Evolutionary conservation across 2,113 vertebrate genomes (phyloP), one percentile per base, ranked within the genome.

Genomic region (Poeciliopsis turrubarensis): DNA sequence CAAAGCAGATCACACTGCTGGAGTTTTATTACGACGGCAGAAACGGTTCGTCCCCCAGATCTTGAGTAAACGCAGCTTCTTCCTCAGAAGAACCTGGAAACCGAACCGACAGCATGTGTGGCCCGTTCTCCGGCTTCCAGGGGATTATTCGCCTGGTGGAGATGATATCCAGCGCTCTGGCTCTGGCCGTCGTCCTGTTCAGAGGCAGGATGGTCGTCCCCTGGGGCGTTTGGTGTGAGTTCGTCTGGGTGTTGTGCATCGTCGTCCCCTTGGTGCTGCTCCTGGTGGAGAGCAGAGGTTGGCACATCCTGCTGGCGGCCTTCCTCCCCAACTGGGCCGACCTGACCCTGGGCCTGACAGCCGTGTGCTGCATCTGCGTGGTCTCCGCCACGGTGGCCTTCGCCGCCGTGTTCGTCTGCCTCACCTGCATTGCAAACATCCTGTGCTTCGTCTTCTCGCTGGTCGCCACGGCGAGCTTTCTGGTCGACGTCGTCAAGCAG

Each of bases 241-340:
- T 95, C 26, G 92, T 91, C 0, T 96, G 95, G 95, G 89, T 92
- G 64, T 92, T 95, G 74, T 94, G 94, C 75, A 89, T 95, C 5
- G 0, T 26, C 0, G 31, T 96, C 30, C 90, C 94, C 0, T 5
- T 94, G 70, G 75, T 93, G 27, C 82, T 96, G 47, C 32, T 25
- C 0, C 31, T 87, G 27, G 0, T 88, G 19, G 85, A 90, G 72
- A 44, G 7, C 57, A 70, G 1, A 3, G n/a, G 3, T 17, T 31
- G 10, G 61, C n/a, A 80, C 60, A n/a, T 94, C 44, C 4, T 93
- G 31, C 63, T 95, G 79, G 92, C 92, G 65, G 31, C 85, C 25
- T 76, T 95, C 63, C 93, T 94, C 22, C 83, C 95, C 62, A 89
- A 91, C 82, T 96, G 95, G 95, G 88, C 87, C 0, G 95, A 95